Conservation (phyloP, 2,113 vertebrate species). For the Oncorhynchus masou region DNA sequence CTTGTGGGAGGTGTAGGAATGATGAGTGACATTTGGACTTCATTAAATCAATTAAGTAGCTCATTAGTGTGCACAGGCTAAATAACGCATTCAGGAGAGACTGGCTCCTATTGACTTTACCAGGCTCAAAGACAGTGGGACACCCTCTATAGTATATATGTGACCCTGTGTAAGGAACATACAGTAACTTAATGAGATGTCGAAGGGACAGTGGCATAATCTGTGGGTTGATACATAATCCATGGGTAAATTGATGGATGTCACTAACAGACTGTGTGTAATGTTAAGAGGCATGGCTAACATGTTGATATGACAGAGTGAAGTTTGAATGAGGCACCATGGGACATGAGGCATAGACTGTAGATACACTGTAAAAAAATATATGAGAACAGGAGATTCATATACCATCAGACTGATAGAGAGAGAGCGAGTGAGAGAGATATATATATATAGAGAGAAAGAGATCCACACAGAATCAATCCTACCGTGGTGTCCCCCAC, state of each 20-base stretch:
- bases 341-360: background rate
- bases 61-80: conserved; percentile 40
- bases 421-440: background rate
- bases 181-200: conserved; percentile 10
- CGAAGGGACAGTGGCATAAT: background rate
- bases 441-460: background rate
- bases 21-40: conserved; percentile 46
- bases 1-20: conserved; percentile 13
- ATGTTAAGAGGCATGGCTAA: background rate
- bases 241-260: background rate
- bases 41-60: conserved; percentile 49
- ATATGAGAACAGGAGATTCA: background rate
- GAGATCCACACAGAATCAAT: conserved; percentile 24
- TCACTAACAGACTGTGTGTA: background rate
- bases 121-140: background rate
- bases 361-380: background rate
- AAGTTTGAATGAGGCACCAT: background rate
- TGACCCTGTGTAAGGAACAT: background rate
- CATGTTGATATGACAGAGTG: background rate
- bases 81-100: conserved; percentile 30
- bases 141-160: background rate
- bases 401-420: background rate
- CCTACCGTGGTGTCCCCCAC: background rate
- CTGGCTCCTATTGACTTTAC: conserved; percentile 3
- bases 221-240: background rate